phyloP scores from a whole-genome alignment of 2,888 invertebrate species.

The Scaptomyza flava region DNA sequence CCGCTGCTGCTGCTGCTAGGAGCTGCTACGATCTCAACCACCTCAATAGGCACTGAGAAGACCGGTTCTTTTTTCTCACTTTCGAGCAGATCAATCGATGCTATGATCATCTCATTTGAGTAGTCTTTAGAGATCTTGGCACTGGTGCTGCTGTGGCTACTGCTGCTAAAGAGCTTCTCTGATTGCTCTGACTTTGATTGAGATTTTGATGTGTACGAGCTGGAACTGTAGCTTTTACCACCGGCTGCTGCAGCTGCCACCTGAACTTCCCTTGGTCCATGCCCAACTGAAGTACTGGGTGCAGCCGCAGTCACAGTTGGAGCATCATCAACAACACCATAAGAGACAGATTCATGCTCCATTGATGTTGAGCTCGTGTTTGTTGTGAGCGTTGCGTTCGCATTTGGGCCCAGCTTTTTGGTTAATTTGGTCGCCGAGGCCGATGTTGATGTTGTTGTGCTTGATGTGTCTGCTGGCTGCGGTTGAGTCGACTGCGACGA shows the following conservation, averaged over 20 bases:
- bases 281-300: slow-evolving; percentile 27
- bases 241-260: slow-evolving; percentile 29
- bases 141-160: slow-evolving; percentile 58
- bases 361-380: slow-evolving; percentile 69
- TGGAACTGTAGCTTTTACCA: slow-evolving; percentile 50
- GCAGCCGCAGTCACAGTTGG: slow-evolving; percentile 13
- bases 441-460: slow-evolving; percentile 70
- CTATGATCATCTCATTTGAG: slow-evolving; percentile 75
- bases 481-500: slow-evolving; percentile 12
- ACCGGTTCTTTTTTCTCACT: slow-evolving; percentile 80
- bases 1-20: slow-evolving; percentile 40
- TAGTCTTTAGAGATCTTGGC: slow-evolving; percentile 68
- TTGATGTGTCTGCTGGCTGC: slow-evolving; percentile 63
- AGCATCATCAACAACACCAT: slow-evolving; percentile 28
- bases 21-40: slow-evolving; percentile 70
- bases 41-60: slow-evolving; percentile 81
- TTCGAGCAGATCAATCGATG: slow-evolving; percentile 81
- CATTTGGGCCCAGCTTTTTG: slow-evolving; percentile 69
- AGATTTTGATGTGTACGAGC: slow-evolving; percentile 57
- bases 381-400: slow-evolving; percentile 62
- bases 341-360: slow-evolving; percentile 70
- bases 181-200: slow-evolving; percentile 57
- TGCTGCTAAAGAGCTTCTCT: slow-evolving; percentile 20
- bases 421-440: slow-evolving; percentile 73
- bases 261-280: slow-evolving; percentile 18